These are phyloP conservation scores for Aspidapion aeneum DNA, from an alignment of 2,888 invertebrate genomes.

Conservation along the genomic window DNA sequence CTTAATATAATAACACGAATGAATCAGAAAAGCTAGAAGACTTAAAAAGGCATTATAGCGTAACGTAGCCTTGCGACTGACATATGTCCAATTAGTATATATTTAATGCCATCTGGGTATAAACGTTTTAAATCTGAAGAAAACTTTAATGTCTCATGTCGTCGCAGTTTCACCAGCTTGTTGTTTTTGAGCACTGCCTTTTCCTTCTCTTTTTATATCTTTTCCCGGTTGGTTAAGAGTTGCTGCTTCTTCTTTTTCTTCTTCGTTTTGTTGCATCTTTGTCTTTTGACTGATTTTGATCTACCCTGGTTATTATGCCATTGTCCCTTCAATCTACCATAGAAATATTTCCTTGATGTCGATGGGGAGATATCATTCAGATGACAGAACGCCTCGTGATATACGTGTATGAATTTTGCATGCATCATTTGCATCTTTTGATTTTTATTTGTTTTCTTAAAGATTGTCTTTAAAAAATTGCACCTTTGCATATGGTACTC, in stretches of 20 bases:
- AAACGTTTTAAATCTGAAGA: conserved; percentile 41
- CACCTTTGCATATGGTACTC: too few species aligned
- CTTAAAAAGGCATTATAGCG: conserved; percentile 37
- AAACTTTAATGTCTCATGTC: conserved; percentile 30
- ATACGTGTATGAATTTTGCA: too few species aligned
- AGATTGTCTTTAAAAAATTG: too few species aligned
- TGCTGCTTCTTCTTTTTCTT: too few species aligned
- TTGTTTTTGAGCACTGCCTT: conserved; percentile 9
- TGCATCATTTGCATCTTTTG: too few species aligned
- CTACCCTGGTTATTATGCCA: conserved; percentile 42
- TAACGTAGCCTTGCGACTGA: conserved; percentile 33
- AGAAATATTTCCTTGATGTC: not conserved
- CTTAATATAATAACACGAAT: conserved; percentile 34
- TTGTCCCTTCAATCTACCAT: conserved; percentile 36
- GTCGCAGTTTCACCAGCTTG: conserved; percentile 20
- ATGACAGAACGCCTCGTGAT: not conserved
- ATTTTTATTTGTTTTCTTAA: too few species aligned
- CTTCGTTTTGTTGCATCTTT: conserved; percentile 29
- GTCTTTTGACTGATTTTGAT: conserved; percentile 44
- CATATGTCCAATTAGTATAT: conserved; percentile 48
- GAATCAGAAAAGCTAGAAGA: conserved; percentile 41
- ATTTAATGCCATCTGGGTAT: conserved; percentile 46
- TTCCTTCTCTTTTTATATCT: not conserved
- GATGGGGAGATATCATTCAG: not conserved
- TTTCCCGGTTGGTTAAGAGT: not conserved